Conservation (phyloP, 2,797 vertebrate species). For the Sebastes umbrosus region DNA sequence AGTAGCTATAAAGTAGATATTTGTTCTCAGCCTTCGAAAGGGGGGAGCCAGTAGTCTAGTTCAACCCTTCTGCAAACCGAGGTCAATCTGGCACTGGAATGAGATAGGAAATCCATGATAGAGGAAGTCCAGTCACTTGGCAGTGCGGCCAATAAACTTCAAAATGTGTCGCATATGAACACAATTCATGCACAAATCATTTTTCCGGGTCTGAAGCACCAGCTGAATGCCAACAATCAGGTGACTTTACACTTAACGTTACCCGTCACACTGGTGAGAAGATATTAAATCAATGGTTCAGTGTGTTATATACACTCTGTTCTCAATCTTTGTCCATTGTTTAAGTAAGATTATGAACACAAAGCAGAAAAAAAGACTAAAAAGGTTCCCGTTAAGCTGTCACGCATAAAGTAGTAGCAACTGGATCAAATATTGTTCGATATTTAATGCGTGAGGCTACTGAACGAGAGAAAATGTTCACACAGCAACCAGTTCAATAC, state of each 20-base stretch:
- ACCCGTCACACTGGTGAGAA: background rate
- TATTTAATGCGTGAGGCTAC: background rate
- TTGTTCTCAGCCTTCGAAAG: conserved; percentile 84
- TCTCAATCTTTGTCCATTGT: background rate
- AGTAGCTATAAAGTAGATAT: background rate
- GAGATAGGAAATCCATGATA: conserved; percentile 74
- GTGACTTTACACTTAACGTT: background rate
- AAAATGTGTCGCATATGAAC: background rate
- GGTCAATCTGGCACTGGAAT: conserved; percentile 80
- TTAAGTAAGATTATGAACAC: background rate
- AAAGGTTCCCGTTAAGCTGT: background rate
- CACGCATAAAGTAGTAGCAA: no score
- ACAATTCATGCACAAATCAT: background rate
- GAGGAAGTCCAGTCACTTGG: conserved; percentile 79
- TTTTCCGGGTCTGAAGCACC: background rate
- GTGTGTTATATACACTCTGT: background rate
- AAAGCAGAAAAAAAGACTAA: background rate
- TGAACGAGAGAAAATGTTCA: background rate
- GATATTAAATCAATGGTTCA: no score
- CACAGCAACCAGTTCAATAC: background rate
- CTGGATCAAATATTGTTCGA: background rate
- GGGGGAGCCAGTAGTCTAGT: conserved; percentile 72
- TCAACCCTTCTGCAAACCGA: conserved; percentile 83
- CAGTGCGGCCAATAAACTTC: conserved; percentile 59
- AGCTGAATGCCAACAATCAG: background rate